Evolutionary conservation across 2,888 invertebrate species (phyloP), one percentile per base, ranked within the genome.

Genomic region (Tenthredo notha): DNA sequence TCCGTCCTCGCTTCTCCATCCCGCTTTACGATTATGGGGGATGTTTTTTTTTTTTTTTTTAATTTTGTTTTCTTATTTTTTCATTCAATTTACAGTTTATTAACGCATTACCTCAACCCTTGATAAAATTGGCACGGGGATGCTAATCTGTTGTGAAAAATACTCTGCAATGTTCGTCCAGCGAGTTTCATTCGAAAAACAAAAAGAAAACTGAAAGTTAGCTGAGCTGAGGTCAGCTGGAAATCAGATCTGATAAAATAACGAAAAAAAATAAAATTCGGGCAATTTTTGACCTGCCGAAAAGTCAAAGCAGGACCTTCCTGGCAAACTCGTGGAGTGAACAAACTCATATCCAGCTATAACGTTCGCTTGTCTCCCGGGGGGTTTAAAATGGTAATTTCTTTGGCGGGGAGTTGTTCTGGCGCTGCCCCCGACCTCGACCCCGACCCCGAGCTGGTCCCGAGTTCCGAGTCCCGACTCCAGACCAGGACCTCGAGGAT

Each of bases 321-420:
- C 18, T 40, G 10, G 67, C 1, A 54, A 74, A 84, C 65, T 77
- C 47, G 61, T 21, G 54, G 83, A 80, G 72, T 82, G 78, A 80
- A 83, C 65, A 83, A 80, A 84, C 84, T 78, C 77, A 78, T 84
- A 84, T 84, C 78, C 40, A 50, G 83, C 54, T 50, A 61, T 75
- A 58, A 84, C 85, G 85, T 86, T 86, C 70, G 80, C 72, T 67
- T 78, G 78, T 86, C 84, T 87, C 87, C 86, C 87, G 74, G 86
- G 77, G 87, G 87, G 87, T 87, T 88, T 87, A 87, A 88, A 88
- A 88, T 89, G 88, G 89, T 88, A 87, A 90, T 89, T 89, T 88
- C 89, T 85, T 86, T 86, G 87, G 88, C 88, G 47, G 83, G 67
- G 83, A 70, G 65, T 33, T 40, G 80, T 50, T 47, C 54, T 33